phyloP scores from a whole-genome alignment of 2,113 vertebrate species.

The Prionailurus viverrinus region DNA sequence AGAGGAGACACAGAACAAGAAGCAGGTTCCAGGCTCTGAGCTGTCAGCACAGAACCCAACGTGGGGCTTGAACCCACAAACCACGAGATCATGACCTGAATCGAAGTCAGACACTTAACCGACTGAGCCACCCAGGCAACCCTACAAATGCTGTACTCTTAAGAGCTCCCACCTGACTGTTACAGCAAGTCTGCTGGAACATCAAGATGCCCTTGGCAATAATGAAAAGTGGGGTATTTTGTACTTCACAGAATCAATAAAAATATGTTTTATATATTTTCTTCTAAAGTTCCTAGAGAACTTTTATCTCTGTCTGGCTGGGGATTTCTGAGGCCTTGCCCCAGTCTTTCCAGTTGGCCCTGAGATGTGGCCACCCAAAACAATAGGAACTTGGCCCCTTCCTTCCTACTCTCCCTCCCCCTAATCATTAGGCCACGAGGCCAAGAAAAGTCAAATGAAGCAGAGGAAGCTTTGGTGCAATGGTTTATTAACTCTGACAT shows the following conservation, averaged over 20 bases:
- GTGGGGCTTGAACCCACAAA: too few species aligned
- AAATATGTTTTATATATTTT: conserved; percentile 43
- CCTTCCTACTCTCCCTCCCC: background rate
- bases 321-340: conserved; percentile 30
- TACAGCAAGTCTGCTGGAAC: background rate
- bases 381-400: background rate
- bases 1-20: too few species aligned
- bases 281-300: conserved; percentile 27
- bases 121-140: too few species aligned
- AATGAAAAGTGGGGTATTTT: background rate
- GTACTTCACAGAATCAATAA: conserved; percentile 42
- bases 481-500: background rate
- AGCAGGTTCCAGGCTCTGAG: too few species aligned
- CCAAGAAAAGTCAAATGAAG: conserved; percentile 32
- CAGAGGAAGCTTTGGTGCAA: background rate
- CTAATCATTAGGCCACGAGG: background rate
- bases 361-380: background rate
- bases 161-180: conserved; percentile 22
- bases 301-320: background rate
- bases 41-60: too few species aligned
- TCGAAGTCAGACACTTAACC: too few species aligned
- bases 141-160: background rate
- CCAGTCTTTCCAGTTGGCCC: conserved; percentile 24
- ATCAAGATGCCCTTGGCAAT: background rate
- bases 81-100: too few species aligned